Conservation (phyloP, 1,140 invertebrate species). For the Pseudomyrmex dendroicus region DNA sequence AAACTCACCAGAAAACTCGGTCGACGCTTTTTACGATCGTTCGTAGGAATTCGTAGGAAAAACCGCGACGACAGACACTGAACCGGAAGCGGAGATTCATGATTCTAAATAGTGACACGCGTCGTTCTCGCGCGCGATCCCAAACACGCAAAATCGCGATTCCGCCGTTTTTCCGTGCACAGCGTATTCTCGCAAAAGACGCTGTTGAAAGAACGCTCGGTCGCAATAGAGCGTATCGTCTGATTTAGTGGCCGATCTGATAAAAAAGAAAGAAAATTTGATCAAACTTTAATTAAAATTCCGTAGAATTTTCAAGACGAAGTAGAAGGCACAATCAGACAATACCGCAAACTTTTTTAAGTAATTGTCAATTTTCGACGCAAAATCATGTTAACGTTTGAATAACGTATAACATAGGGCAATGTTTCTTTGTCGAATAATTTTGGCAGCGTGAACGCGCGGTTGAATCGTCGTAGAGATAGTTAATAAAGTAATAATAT, state of each 20-base stretch:
- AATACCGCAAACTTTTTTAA: background rate
- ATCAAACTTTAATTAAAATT: slow-evolving; percentile 48
- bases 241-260: background rate
- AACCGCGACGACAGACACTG: background rate
- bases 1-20: slow-evolving; percentile 28
- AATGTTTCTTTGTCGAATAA: slow-evolving; percentile 15
- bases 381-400: background rate
- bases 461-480: slow-evolving; percentile 12
- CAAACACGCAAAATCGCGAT: background rate
- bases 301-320: slow-evolving; percentile 4
- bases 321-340: background rate
- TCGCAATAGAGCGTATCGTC: background rate
- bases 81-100: slow-evolving; percentile 1
- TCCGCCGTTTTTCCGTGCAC: background rate
- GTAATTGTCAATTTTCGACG: background rate
- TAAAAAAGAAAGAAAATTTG: background rate
- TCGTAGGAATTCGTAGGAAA: slow-evolving; percentile 1
- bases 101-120: background rate
- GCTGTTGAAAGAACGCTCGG: background rate
- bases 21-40: slow-evolving; percentile 9
- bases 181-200: background rate
- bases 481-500: slow-evolving; percentile 52
- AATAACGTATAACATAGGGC: background rate
- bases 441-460: background rate
- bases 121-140: background rate